phyloP scores from a whole-genome alignment of 2,113 vertebrate genomes.

The Trachemys scripta region DNA sequence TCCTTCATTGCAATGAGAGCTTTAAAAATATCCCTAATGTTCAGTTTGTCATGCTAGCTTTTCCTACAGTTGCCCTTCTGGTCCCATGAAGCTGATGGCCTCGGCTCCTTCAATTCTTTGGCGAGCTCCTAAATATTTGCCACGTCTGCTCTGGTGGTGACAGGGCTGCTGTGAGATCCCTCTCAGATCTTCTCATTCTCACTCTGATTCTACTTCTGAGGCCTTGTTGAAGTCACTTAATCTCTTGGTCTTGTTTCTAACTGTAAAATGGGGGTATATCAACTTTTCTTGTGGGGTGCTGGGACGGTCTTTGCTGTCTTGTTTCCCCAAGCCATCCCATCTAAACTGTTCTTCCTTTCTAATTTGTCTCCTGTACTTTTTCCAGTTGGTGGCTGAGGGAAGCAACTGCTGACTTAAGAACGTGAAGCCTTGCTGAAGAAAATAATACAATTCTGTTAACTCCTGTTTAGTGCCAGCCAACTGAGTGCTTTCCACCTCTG shows the following conservation, averaged over 20 bases:
- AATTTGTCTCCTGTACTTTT: not conserved
- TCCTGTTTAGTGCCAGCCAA: not conserved
- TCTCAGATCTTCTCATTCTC: not conserved
- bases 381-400: no score
- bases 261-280: not conserved
- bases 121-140: not conserved
- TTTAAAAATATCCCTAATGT: no score
- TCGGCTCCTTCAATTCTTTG: not conserved
- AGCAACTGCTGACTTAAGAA: not conserved
- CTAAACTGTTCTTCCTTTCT: not conserved
- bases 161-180: not conserved
- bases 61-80: no score
- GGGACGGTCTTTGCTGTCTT: no score
- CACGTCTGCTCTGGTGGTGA: not conserved
- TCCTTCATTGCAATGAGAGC: no score
- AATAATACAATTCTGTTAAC: fast-evolving
- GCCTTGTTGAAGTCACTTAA: not conserved
- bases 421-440: fast-evolving
- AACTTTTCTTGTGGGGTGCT: no score
- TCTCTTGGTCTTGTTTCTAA: not conserved
- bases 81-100: no score
- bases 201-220: not conserved
- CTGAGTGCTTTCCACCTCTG: fast-evolving
- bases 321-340: not conserved
- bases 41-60: no score